Base-by-base conservation (phyloP, 2,113 vertebrate species). In the Plecturocebus donacophilus region DNA sequence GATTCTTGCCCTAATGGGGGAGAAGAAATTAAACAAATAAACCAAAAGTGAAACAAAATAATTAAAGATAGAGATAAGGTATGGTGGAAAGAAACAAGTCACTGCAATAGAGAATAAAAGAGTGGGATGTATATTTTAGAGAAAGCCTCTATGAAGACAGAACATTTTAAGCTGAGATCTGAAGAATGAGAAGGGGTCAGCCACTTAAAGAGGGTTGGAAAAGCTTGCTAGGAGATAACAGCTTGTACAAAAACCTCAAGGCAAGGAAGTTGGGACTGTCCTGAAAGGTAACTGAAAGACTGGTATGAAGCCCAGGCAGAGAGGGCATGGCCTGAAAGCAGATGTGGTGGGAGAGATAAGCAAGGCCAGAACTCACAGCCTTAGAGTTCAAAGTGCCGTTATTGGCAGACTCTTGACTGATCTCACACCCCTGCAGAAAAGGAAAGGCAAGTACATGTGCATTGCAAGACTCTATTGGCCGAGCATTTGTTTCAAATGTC, bases 21-120 rank as follows among this genome's bases (percentile, higher is more conserved):
- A 92, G 38, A 58, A n/a, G 16, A 86, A 61, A 83, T 66, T 70
- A 83, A 5, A 21, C 45, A 64, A 81, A 85, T 77, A 66, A 66
- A 25, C 49, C 38, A n/a, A 86, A 96, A 38, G 16, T 64, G 40
- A 86, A 95, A 40, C 4, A 23, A 49, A 45, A 94, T 75, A 40
- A 77, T 71, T 70, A 90, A 83, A 97, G 49, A 52, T 10, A 85
- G 38, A 95, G 42, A 42, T 35, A 91, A 93, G 12, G 21, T 58
- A 8, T 45, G 38, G 64, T 76, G 23, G 40, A 92, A 68, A 92
- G n/a, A 75, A 76, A 77, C 68, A 73, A 27, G 16, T 25, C 7
- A 23, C 8, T 25, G 6, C 6, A 11, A 11, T 19, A 32, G 17
- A 91, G 40, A 76, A 56, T 77, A 52, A 73, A 90, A 79, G 23